Evolutionary conservation across 2,888 invertebrate species (phyloP).

Genomic region (Xestia c-nigrum): DNA sequence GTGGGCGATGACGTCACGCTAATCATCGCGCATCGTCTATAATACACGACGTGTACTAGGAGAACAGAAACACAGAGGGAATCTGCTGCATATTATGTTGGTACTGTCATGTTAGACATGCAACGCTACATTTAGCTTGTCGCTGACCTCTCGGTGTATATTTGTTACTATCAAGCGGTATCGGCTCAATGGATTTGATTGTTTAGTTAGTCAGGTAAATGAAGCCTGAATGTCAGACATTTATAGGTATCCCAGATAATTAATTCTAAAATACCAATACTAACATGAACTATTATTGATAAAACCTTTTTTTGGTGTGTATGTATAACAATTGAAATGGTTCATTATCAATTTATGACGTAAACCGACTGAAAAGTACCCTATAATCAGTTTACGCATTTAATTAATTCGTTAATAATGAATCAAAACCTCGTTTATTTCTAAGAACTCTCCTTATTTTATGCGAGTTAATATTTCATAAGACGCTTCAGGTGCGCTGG

Average conservation of each 20-base stretch:
- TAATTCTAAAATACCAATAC: not conserved
- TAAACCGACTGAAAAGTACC: slow-evolving; percentile 16
- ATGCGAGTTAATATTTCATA: slow-evolving; percentile 43
- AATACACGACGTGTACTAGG: not conserved
- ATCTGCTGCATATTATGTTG: not conserved
- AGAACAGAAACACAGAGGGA: not conserved
- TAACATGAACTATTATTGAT: not conserved
- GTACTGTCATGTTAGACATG: not conserved
- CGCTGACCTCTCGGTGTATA: not conserved
- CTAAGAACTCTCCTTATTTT: slow-evolving; percentile 20
- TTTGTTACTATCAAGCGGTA: not conserved
- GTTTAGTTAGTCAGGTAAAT: slow-evolving; percentile 5
- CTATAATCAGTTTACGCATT: slow-evolving; percentile 26
- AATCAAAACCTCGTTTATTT: slow-evolving; percentile 36
- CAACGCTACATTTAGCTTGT: not conserved
- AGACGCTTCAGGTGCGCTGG: slow-evolving; percentile 39
- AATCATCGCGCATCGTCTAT: too few species aligned
- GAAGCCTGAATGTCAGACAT: not conserved
- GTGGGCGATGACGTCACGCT: slow-evolving; percentile 42
- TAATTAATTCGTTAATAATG: slow-evolving; percentile 55
- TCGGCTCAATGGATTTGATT: not conserved
- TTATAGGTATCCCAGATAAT: not conserved
- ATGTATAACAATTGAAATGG: slow-evolving; percentile 9
- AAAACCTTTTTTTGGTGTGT: not conserved
- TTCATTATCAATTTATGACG: slow-evolving; percentile 34